Conservation (phyloP, 2,888 invertebrate genomes). For the Chrysodeixis includens region DNA sequence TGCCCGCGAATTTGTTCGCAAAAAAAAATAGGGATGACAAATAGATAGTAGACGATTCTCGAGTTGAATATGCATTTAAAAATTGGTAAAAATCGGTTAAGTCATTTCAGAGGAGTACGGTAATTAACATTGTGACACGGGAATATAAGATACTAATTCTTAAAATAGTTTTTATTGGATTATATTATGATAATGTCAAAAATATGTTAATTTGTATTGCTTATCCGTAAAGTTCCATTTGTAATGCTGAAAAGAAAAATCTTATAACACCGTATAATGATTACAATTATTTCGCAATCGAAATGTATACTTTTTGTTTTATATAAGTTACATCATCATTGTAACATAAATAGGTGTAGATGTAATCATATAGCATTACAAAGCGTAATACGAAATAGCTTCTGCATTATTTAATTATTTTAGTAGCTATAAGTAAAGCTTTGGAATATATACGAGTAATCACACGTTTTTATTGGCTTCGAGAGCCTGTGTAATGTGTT, state of each 20-base stretch:
- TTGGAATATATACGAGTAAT: slow-evolving; percentile 11
- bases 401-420: not conserved
- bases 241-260: not conserved
- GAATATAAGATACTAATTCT: too few species aligned
- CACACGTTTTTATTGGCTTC: not conserved
- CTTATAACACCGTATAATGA: not conserved
- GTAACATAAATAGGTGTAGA: not conserved
- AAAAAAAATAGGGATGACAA: too few species aligned
- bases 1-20: too few species aligned
- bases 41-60: too few species aligned
- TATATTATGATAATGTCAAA: too few species aligned
- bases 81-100: too few species aligned
- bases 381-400: not conserved
- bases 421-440: not conserved
- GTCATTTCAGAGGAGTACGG: too few species aligned
- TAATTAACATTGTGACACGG: too few species aligned
- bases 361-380: not conserved
- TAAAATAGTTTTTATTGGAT: too few species aligned
- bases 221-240: too few species aligned
- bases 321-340: not conserved
- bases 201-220: too few species aligned
- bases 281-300: not conserved
- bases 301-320: not conserved
- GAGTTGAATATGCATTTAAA: too few species aligned
- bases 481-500: not conserved